Evolutionary conservation across 2,113 vertebrate genomes (phyloP).

Genomic region (Cynocephalus volans): DNA sequence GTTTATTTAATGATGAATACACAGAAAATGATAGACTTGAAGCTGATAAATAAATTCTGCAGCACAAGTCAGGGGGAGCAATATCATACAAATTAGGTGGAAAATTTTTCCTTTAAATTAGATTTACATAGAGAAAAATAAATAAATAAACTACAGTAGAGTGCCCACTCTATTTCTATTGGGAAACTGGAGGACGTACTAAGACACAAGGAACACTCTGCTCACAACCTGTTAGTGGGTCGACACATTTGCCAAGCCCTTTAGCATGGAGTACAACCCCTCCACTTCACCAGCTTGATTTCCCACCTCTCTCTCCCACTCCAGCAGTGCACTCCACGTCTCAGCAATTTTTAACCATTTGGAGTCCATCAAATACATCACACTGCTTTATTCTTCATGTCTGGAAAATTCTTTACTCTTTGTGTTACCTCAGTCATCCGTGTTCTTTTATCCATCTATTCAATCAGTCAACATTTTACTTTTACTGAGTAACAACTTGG

Average conservation of each 20-base stretch:
- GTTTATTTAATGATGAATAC: not conserved
- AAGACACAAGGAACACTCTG: not conserved
- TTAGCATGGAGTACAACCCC: not conserved
- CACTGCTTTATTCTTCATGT: not conserved
- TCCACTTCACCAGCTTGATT: not conserved
- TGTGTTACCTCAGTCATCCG: not conserved
- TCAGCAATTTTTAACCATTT: not conserved
- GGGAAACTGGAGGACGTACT: not conserved
- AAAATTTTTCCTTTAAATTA: not conserved
- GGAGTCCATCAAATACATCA: not conserved
- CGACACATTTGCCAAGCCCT: too few relatives aligned
- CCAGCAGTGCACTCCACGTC: too few relatives aligned
- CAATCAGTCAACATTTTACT: not conserved
- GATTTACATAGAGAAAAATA: not conserved
- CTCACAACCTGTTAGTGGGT: not conserved
- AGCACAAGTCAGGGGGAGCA: not conserved
- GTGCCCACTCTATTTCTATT: not conserved
- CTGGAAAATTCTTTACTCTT: not conserved
- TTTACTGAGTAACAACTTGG: not conserved
- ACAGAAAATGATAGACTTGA: not conserved
- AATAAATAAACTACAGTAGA: not conserved
- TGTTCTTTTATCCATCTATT: not conserved
- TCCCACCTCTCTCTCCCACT: too few relatives aligned
- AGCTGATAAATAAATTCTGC: not conserved
- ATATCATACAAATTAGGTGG: not conserved